Evolutionary conservation across 1,140 invertebrate species (phyloP), one percentile per base, ranked within the genome.

Genomic region (Mizuhopecten yessoensis): DNA sequence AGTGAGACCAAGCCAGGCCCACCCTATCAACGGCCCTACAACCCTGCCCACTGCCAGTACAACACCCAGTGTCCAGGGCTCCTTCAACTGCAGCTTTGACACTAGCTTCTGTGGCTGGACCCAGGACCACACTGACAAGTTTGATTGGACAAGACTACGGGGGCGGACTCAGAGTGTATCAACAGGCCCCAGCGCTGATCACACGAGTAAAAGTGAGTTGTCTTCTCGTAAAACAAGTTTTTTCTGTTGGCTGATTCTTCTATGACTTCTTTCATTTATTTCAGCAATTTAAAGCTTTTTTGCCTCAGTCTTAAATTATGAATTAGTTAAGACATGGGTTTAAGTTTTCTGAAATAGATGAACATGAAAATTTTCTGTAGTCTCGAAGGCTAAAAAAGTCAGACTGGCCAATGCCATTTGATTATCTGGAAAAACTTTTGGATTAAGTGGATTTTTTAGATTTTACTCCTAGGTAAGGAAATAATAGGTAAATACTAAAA

Each of bases 21-120:
- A 75, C 20, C 17, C 89, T 23, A 87, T 17, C 0, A 91, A 90
- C 33, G 75, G 39, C 23, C 93, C 93, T 42, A 34, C 89, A 7
- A 49, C 75, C 36, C 90, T 92, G 20, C 86, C 91, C 7, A 91
- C 91, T 5, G 49, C 91, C 13, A 90, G 57, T 17, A 92, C 88
- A 29, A 36, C 91, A 15, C 89, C 90, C 13, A 34, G 90, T 29
- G 34, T 87, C 29, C 89, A 92, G 5, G 93, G 94, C 7, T 75
- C 92, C n/a, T 92, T 94, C 36, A 94, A 95, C 89, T 95, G 95
- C 93, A 90, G 90, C 86, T 95, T 96, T 89, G 91, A 95, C 17
- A 87, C 87, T 17, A 91, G 91, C 86, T 45, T 94, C 3, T 96
- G 95, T 93, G 94, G 94, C 9, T 95, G 94, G 94, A 94, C 20